Conservation (phyloP, 2,888 invertebrate genomes). For the Thyatira batis region DNA sequence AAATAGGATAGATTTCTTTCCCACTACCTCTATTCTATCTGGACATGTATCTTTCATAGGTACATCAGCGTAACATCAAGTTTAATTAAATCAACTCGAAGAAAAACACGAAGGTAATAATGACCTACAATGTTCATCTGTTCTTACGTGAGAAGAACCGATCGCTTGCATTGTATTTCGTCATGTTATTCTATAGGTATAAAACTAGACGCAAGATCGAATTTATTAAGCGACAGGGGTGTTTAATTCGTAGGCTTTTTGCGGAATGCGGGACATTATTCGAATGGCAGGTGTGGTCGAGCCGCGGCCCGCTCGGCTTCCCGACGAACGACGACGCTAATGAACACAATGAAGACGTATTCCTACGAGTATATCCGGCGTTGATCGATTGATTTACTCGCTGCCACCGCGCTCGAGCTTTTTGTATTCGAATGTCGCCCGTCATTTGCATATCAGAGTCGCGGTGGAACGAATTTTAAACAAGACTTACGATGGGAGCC, state of each 20-base stretch:
- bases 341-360: slow-evolving; percentile 83
- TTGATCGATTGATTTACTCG: slow-evolving; percentile 83
- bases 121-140: not conserved
- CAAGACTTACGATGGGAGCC: slow-evolving; percentile 63
- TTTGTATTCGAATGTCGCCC: slow-evolving; percentile 80
- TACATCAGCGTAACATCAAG: not conserved
- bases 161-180: not conserved
- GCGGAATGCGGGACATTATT: slow-evolving; percentile 68
- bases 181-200: not conserved
- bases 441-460: slow-evolving; percentile 76
- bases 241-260: slow-evolving; percentile 58
- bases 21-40: not conserved
- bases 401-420: slow-evolving; percentile 80
- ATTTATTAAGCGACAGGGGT: slow-evolving; percentile 23
- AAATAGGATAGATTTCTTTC: not conserved
- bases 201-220: not conserved
- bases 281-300: slow-evolving; percentile 70
- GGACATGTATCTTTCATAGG: not conserved
- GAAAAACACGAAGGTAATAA: not conserved
- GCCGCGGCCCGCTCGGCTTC: slow-evolving; percentile 33
- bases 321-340: slow-evolving; percentile 62
- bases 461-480: slow-evolving; percentile 75
- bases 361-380: slow-evolving; percentile 78
- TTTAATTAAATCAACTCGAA: not conserved
- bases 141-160: not conserved